A percentile compares a stretch with the other conserved stretches of the same genome.
Conservation (phyloP, 2,113 vertebrate genomes). For the Pyrgilauda ruficollis region DNA sequence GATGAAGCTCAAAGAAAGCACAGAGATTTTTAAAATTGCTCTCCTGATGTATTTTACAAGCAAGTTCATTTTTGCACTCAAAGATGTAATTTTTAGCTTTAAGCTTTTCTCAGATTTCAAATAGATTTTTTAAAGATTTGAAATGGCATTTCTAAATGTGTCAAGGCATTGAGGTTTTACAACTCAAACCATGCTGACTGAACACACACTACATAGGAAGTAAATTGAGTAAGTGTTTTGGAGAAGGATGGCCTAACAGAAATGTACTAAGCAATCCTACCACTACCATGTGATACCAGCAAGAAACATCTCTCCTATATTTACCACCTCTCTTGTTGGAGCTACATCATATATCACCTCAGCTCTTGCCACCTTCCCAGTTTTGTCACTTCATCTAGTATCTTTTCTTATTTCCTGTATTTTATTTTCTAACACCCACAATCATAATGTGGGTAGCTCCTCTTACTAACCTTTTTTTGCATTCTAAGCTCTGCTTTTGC, state of each 20-base stretch:
- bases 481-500: neutral
- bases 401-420: neutral
- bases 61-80: neutral
- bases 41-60: neutral
- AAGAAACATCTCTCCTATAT: neutral
- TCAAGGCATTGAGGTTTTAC: neutral
- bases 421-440: neutral
- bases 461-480: neutral
- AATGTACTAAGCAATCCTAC: neutral
- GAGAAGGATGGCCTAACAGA: neutral
- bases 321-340: neutral
- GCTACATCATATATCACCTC: neutral
- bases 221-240: neutral
- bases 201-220: neutral
- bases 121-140: neutral
- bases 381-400: neutral
- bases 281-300: neutral
- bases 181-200: neutral
- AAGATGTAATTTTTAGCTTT: neutral
- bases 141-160: slow-evolving; percentile 24
- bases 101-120: neutral
- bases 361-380: neutral
- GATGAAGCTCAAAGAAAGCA: slow-evolving; percentile 18
- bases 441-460: neutral
- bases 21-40: neutral